Evolutionary conservation across 2,888 invertebrate species (phyloP), one percentile per base, ranked within the genome.

Genomic region (Diarsia brunnea): DNA sequence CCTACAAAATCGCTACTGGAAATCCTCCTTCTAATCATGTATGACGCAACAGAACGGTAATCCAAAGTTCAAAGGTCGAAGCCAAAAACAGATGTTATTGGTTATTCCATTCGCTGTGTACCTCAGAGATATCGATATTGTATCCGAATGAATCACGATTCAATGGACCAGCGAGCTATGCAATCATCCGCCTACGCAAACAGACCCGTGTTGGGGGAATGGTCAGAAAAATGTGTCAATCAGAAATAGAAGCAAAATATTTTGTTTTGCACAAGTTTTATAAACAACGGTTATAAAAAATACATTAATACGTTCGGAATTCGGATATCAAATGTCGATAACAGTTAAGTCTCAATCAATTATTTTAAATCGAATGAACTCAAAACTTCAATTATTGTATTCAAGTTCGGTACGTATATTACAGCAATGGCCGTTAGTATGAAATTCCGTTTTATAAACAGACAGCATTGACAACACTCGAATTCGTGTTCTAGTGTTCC

Each of bases 141-240:
- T 68, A 51, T 77, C 63, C 24, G 45, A 49, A 27, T 67, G 66
- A 71, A 72, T 73, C 72, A 69, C 21, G 21, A 67, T 11, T 73
- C 51, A 73, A 69, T 71, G 51, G 65, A 60, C 45, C 72, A 8
- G 21, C 43, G 16, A 7, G 14, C 38, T 19, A 38, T 72, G 49
- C 16, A 49, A 63, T 53, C 53, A 53, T 24, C n/a, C 55, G 43
- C 70, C 60, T 38, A 51, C 58, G 43, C 60, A 58, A 72, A 58
- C 19, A 10, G 31, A 43, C 7, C 7, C 14, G 55, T n/a, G 47
- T 67, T 43, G 53, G 12, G 24, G 12, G 14, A 68, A 73, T 69
- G 51, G 27, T 24, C 31, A 43, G 45, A 66, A 53, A 69, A 71
- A 73, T 43, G 0, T 67, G 19, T 73, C 69, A 69, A 66, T 69